Percentiles rank a stretch among this genome's conserved stretches.
phyloP scores from a whole-genome alignment of 2,888 invertebrate genomes.

The Lepidonotus clava region DNA sequence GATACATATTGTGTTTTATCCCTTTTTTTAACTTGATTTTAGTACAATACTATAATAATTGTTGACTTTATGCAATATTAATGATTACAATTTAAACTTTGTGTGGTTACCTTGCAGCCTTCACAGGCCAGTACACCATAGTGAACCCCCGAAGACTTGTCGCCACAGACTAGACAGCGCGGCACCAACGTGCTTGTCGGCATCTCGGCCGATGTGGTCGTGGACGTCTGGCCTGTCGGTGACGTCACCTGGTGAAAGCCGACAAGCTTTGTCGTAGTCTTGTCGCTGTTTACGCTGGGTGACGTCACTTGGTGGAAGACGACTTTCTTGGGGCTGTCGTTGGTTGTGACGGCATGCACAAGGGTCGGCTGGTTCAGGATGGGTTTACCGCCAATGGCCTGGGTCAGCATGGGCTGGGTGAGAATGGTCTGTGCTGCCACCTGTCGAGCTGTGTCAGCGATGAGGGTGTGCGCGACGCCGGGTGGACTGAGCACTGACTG shows the following conservation, averaged over 20 bases:
- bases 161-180: slow-evolving; percentile 78
- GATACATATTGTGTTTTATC: too few species aligned
- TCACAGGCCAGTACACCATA: slow-evolving; percentile 80
- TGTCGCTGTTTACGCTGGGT: background rate
- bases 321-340: slow-evolving; percentile 2
- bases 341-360: slow-evolving; percentile 1
- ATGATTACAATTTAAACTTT: too few species aligned
- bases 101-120: slow-evolving; percentile 79
- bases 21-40: background rate
- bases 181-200: slow-evolving; percentile 47
- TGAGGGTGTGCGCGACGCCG: slow-evolving; percentile 22
- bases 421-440: slow-evolving; percentile 11
- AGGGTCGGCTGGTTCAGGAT: slow-evolving; percentile 42
- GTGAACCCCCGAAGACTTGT: slow-evolving; percentile 79
- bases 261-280: background rate
- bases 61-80: background rate
- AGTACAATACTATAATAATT: background rate
- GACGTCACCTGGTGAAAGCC: slow-evolving; percentile 44
- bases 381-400: slow-evolving; percentile 17
- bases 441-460: background rate
- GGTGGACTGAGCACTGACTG: slow-evolving; percentile 42
- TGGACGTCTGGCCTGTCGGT: background rate
- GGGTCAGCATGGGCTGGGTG: slow-evolving; percentile 3
- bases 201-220: background rate
- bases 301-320: slow-evolving; percentile 29